These are phyloP conservation scores for Bovichtus variegatus DNA, from an alignment of 2,797 vertebrate genomes.

Conservation along the genomic window DNA sequence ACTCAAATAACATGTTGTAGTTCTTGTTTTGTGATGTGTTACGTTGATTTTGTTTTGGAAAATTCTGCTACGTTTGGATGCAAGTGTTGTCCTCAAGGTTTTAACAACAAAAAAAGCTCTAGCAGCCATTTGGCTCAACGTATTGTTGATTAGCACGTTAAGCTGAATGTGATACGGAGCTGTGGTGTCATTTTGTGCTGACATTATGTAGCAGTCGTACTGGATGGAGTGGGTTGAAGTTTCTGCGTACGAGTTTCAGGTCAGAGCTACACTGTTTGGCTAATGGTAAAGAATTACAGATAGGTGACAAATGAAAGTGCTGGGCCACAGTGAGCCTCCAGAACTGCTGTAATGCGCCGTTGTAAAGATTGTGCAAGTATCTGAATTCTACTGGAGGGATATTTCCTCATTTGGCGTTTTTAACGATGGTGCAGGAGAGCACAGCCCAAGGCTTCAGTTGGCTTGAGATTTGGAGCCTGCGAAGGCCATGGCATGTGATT, in stretches of 20 bases:
- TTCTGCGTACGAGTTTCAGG: constrained; percentile 35
- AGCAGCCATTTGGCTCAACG: not conserved
- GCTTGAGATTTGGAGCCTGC: not conserved
- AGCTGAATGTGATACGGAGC: not conserved
- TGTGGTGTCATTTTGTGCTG: constrained; percentile 15
- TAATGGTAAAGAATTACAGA: constrained; percentile 19
- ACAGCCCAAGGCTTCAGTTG: not conserved
- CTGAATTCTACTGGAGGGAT: not conserved
- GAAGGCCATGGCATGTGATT: not conserved
- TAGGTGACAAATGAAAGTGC: constrained; percentile 39
- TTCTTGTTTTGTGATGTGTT: not conserved
- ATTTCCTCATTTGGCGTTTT: not conserved
- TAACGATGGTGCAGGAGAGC: not conserved
- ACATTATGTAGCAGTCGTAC: constrained; percentile 14
- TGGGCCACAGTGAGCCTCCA: not conserved
- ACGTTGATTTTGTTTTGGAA: not conserved
- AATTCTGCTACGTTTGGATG: not conserved
- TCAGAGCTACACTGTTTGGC: constrained; percentile 36
- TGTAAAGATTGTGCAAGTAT: not conserved
- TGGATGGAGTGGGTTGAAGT: constrained; percentile 55
- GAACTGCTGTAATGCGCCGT: not conserved
- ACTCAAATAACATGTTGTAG: not conserved
- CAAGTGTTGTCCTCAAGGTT: not conserved
- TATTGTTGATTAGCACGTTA: not conserved
- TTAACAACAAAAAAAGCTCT: not conserved